Evolutionary conservation across 2,888 invertebrate species (phyloP), one percentile per base, ranked within the genome.

Genomic region (Trachelus troglodyta): DNA sequence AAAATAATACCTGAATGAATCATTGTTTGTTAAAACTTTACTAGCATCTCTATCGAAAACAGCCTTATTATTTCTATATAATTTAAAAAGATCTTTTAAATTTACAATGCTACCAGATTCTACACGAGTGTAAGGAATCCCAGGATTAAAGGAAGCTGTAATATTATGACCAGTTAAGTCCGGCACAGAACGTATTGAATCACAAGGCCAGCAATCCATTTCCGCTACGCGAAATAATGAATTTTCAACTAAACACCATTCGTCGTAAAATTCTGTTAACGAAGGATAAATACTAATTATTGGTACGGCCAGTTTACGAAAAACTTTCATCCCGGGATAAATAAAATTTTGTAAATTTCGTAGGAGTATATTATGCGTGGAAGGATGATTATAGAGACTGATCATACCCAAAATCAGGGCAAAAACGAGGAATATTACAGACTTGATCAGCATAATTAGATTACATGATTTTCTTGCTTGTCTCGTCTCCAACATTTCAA

Each of bases 181-280:
- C 77, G 95, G 92, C 69, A 97, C 93, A 86, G 94, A 94, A 83
- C 93, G 93, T 0, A 96, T 94, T 85, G 94, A 92, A 87, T 95
- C 95, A 87, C 97, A 97, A 0, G 97, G 96, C 94, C 95, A 96
- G 89, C 97, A 97, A 88, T 96, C 96, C 93, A 97, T 95, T 86
- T 96, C 96, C n/a, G 94, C 93, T 12, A 97, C 94, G 89, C 94
- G 94, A 89, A 96, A 97, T 89, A 95, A 96, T 23, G 97, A 97
- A 92, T 97, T 97, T 89, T 95, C 95, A 84, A 97, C 92, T 69
- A 97, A 92, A 89, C 97, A 97, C 87, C 96, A 95, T 91, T 97
- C 97, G 92, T 97, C 97, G 87, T 97, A 97, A 73, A 95, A 93
- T 90, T 95, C 97, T 86, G 95, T 95, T 80, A 96, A 87, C n/a